These are phyloP conservation scores for Ypsolopha scabrella DNA, from an alignment of 2,888 invertebrate species.

Conservation along the genomic window DNA sequence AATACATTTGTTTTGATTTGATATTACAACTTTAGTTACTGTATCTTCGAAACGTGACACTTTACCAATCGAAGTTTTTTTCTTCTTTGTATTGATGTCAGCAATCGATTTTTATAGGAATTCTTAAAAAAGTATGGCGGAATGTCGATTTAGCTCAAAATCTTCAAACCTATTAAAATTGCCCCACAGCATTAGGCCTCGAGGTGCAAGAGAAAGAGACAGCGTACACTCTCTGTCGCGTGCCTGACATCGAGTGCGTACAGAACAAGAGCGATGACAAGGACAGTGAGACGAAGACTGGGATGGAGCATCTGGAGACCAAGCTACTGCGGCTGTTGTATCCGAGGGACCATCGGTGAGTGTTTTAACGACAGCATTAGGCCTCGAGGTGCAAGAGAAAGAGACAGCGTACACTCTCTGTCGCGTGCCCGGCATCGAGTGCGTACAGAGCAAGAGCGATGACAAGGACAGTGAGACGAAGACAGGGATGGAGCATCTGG, in stretches of 20 bases:
- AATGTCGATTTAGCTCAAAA: no score
- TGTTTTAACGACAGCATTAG: conserved; percentile 24
- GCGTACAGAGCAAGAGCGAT: conserved; percentile 22
- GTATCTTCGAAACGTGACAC: no score
- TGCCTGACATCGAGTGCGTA: conserved; percentile 20
- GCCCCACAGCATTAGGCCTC: conserved; percentile 32
- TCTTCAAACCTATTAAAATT: no score
- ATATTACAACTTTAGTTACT: no score
- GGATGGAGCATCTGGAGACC: conserved; percentile 73
- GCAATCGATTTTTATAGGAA: no score
- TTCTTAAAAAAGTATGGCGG: no score
- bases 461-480: conserved; percentile 15
- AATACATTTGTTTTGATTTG: no score
- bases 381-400: conserved; percentile 44
- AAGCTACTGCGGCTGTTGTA: conserved; percentile 73
- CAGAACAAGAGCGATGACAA: conserved; percentile 29
- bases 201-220: conserved; percentile 51
- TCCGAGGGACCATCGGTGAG: conserved; percentile 69
- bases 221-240: conserved; percentile 39
- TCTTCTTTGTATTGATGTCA: no score
- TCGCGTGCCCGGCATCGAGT: conserved; percentile 23
- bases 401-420: conserved; percentile 49
- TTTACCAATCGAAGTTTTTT: no score
- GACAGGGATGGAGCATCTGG: conserved; percentile 72
- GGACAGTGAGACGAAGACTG: conserved; percentile 24